phyloP scores from a whole-genome alignment of 1,140 invertebrate genomes.

The Phocides pigmalion region DNA sequence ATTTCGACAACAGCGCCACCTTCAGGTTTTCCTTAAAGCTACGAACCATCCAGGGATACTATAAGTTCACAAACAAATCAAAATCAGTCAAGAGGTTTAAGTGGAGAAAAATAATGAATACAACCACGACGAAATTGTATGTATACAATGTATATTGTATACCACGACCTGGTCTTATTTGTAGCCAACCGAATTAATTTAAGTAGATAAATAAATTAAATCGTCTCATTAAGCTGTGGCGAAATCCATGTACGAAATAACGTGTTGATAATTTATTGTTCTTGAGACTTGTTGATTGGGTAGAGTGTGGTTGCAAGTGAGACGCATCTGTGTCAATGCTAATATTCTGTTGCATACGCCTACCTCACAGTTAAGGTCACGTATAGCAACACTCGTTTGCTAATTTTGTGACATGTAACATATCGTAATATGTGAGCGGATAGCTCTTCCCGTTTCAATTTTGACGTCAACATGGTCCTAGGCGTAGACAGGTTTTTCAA shows the following conservation, averaged over 20 bases:
- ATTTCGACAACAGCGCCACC: no score
- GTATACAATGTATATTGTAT: no score
- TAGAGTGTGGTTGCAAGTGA: conserved; percentile 57
- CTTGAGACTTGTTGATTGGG: conserved; percentile 7
- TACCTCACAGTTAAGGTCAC: conserved; percentile 56
- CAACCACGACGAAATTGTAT: no score
- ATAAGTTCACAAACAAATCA: no score
- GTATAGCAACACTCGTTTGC: neutral
- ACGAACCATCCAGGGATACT: no score
- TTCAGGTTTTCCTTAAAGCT: no score
- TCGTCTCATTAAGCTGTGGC: neutral
- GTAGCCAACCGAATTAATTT: neutral
- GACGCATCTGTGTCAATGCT: conserved; percentile 72
- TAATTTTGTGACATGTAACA: conserved; percentile 15
- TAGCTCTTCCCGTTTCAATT: no score
- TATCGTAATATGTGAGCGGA: no score
- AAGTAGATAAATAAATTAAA: neutral
- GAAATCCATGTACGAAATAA: conserved; percentile 23
- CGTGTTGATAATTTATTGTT: conserved; percentile 1
- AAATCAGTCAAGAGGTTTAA: no score
- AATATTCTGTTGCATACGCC: conserved; percentile 57
- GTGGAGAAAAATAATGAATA: no score
- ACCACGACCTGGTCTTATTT: neutral
- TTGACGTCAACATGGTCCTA: no score
- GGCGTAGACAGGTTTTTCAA: no score